A percentile compares a stretch with the other conserved stretches of the same genome.
These are phyloP conservation scores for Diadema setosum DNA, from an alignment of 35 echinoderm and acorn worm species.

Conservation along the genomic window DNA sequence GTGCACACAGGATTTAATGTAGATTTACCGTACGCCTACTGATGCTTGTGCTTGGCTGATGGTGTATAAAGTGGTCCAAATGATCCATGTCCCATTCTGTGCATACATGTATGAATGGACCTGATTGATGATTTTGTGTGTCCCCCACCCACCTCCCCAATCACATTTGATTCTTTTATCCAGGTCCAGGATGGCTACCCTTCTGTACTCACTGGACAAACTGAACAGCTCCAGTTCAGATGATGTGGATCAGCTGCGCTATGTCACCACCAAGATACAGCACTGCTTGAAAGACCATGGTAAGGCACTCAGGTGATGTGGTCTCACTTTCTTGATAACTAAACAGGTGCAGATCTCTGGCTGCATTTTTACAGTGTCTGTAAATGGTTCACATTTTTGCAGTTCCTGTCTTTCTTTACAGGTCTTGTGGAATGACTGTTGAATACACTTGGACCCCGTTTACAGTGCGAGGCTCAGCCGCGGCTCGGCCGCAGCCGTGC, in stretches of 20 bases:
- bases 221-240: slow-evolving; percentile 81
- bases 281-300: slow-evolving; percentile 80
- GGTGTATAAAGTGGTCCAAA: neutral
- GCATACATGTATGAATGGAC: neutral
- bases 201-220: slow-evolving; percentile 74
- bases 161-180: neutral
- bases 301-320: neutral
- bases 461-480: too few relatives aligned
- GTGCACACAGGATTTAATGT: neutral
- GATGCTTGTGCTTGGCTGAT: neutral
- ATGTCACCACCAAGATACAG: slow-evolving; percentile 75
- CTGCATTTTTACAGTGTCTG: too few relatives aligned
- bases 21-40: neutral
- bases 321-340: neutral
- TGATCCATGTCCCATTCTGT: neutral
- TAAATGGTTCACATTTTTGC: too few relatives aligned
- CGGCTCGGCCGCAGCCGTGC: too few relatives aligned
- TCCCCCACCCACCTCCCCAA: neutral
- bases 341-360: too few relatives aligned
- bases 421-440: too few relatives aligned
- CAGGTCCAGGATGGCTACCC: slow-evolving; percentile 72
- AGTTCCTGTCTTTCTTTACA: too few relatives aligned
- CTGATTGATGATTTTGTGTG: neutral
- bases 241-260: slow-evolving; percentile 88
- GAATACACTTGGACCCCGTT: too few relatives aligned